Percentiles rank a stretch among this genome's conserved stretches.
phyloP scores from a whole-genome alignment of 2,888 invertebrate species.

The Conchocele bisecta region DNA sequence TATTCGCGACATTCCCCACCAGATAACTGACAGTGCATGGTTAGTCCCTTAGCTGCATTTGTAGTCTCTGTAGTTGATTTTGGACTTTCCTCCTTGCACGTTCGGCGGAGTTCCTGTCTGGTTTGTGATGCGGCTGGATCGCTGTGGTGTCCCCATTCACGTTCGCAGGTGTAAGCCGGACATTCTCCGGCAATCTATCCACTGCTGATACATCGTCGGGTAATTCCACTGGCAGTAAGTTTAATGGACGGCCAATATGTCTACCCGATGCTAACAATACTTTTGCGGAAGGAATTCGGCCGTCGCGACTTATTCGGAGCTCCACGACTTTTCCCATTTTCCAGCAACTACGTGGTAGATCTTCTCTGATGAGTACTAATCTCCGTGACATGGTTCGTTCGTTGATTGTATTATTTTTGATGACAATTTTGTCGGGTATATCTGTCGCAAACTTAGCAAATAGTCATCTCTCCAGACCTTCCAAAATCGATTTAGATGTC shows the following conservation, averaged over 20 bases:
- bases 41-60: no score
- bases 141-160: no score
- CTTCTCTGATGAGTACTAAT: background rate
- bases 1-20: no score
- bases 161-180: no score
- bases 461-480: slow-evolving; percentile 7
- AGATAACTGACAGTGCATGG: no score
- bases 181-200: no score
- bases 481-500: background rate
- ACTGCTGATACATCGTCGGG: no score
- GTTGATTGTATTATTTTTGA: background rate
- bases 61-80: no score
- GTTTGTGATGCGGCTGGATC: no score
- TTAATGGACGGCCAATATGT: background rate
- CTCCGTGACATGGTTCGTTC: background rate
- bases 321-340: background rate
- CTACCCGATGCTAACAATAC: background rate
- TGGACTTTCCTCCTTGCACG: no score
- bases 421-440: background rate
- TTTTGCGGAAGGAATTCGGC: background rate
- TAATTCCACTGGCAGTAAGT: background rate
- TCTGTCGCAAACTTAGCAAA: slow-evolving; percentile 3
- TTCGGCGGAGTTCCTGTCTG: no score
- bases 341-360: slow-evolving; percentile 5
- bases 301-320: background rate